Base-by-base conservation (phyloP, 2,888 invertebrate genomes). In the Netelia virgata region DNA sequence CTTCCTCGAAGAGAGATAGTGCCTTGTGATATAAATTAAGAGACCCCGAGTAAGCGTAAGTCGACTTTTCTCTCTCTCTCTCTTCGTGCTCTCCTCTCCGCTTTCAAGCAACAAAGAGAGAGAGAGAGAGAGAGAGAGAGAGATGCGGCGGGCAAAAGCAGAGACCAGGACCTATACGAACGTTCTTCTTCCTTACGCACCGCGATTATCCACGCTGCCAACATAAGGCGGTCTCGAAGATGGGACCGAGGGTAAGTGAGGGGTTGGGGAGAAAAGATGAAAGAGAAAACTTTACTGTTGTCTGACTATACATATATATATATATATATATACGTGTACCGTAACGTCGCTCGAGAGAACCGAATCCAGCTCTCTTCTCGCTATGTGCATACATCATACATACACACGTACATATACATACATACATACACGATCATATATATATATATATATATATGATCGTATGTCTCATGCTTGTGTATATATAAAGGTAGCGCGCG, bases 181-280 rank as follows among this genome's bases (percentile, higher is more conserved):
- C 83, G 88, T 88, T 86, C 78, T 85, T 88, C 87, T 88, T 90
- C 83, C 87, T 88, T 87, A 87, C 88, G 85, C 88, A 87, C 86
- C 72, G 87, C 90, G 90, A 90, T 90, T 90, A 90, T 89, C 84
- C 86, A 90, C 88, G 88, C 87, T 85, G 79, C 84, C 85, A 84
- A 86, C 83, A 85, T 84, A 82, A 83, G 69, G 85, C 72, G 86
- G 86, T 86, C 87, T 20, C 70, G 63, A 87, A 86, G 88, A 88
- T 87, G 87, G 87, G 86, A 63, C 82, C 73, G 28, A 50, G 59
- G 43, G 72, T n/a, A 23, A 14, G 66, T 55, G 41, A 66, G 18
- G 47, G n/a, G 57, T 16, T 23, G 11, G 53, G 53, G 47, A 63
- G 47, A 61, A 76, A 75, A 59, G 20, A 50, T 36, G 61, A n/a